Evolutionary conservation across 2,888 invertebrate genomes (phyloP), one percentile per base, ranked within the genome.

Genomic region (Pollenia amentaria): DNA sequence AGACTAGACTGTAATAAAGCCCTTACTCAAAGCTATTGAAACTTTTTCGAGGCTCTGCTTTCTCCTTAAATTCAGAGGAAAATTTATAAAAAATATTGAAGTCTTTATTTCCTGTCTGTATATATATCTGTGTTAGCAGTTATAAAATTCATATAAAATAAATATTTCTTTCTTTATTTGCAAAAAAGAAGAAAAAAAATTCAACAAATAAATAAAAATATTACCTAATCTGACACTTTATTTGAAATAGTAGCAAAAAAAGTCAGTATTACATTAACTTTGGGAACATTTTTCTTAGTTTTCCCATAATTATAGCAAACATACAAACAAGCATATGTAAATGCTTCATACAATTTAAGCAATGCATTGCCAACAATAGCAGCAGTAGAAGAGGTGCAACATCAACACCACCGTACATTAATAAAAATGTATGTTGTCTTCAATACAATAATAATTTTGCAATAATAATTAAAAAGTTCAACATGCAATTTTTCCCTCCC

Each of bases 401-500:
- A 67, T 46, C 38, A 18, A 57, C 42, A 51, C 8, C 11, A 40
- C 21, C 14, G 51, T 55, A 38, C 6, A 18, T 18, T 51, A 40
- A 62, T 62, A 51, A 75, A 75, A 55, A 75, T 64, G 73, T 73
- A 42, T 62, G 60, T 62, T 75, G 60, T 38, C 18, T 53, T 21
- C 29, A 14, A 44, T 53, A 16, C 42, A 64, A 77, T 46, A 77
- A 48, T 48, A 21, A 60, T 69, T 69, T 70, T 69, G 62, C 62
- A 72, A 77, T 64, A 70, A 76, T 87, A 87, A 87, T 87, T 87
- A 87, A 87, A 87, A 87, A 87, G 72, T 76, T 87, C 76, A 76
- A 51, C 83, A 83, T 70, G 70, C 64, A 65, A 64, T 76, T 78
- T 79, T 60, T 29, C 21, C 53, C 55, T 14, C 46, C 53, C 29